Evolutionary conservation across 1,140 invertebrate species (phyloP), one percentile per base, ranked within the genome.

Genomic region (Dendroctonus ponderosae): DNA sequence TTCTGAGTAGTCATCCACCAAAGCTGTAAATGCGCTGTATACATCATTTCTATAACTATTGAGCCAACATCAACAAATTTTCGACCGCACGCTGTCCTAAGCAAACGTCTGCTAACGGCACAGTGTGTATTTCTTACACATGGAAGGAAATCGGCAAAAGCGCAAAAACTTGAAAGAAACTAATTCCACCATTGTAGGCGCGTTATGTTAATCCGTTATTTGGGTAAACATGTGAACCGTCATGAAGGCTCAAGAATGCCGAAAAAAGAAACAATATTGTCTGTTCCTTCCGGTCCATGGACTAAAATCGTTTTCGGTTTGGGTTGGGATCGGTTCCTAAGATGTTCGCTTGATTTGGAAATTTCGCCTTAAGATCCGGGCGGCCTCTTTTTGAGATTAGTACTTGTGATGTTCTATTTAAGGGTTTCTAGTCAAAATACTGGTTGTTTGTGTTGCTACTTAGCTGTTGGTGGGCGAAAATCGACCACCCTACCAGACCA

Each of bases 161-260:
- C 60, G 60, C 60, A 62, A 62, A 50, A 62, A 7, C 6, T 41
- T 43, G 37, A 59, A 60, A 52, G 40, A 41, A 8, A 9, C 39
- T 62, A 62, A 62, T 52, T 62, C 60, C 60, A 26, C 38, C 39
- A 41, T 62, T 62, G 60, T 62, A 15, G 40, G 26, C 14, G 49
- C 38, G 60, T 62, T 62, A 62, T 51, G 51, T 52, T 62, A 62
- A 62, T 62, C 60, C 60, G 60, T 62, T 62, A 62, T 62, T 62
- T 62, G 49, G 48, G 60, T 62, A 62, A 62, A 62, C 60, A 62
- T 52, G 38, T 37, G 39, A 52, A 41, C 48, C 60, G 48, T 50
- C 48, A 46, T 12, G 48, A 52, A 62, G 43, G 60, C 39, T 14
- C 44, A 50, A 60, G 15, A 49, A 42, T 60, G 38, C 60, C 48